These are phyloP conservation scores for Balanococcus diminutus DNA, from an alignment of 2,888 invertebrate species.

Conservation along the genomic window DNA sequence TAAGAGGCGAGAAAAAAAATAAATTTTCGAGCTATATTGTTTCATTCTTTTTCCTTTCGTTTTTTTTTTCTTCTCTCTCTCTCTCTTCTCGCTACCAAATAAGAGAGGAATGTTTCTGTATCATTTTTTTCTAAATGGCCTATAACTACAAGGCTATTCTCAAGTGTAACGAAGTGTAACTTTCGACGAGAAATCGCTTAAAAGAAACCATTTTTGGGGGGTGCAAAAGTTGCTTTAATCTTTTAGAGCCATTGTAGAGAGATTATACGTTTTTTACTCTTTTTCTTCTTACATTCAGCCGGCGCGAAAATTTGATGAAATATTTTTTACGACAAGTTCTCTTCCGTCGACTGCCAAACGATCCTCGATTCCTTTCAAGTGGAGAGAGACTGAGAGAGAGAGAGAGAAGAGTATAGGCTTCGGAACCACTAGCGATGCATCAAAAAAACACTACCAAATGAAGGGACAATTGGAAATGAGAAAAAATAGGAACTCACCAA, in stretches of 20 bases:
- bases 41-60: background rate
- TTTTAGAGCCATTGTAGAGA: background rate
- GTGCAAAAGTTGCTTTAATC: background rate
- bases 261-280: background rate
- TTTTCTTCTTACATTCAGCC: background rate
- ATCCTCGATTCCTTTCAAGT: background rate
- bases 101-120: background rate
- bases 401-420: too few relatives aligned
- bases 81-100: background rate
- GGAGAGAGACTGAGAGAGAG: background rate
- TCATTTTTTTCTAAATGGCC: constrained; percentile 23
- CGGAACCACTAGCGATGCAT: too few relatives aligned
- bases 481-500: too few relatives aligned
- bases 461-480: too few relatives aligned
- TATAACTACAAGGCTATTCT: constrained; percentile 4
- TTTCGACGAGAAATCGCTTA: constrained; percentile 13
- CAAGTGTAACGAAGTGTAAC: constrained; percentile 22
- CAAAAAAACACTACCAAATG: too few relatives aligned
- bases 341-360: background rate
- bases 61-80: background rate
- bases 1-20: background rate
- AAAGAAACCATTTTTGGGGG: background rate
- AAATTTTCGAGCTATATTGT: constrained; percentile 11
- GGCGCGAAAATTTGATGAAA: background rate
- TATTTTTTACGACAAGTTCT: background rate